Percentiles rank a stretch among this genome's conserved stretches.
phyloP scores from a whole-genome alignment of 2,797 vertebrate genomes.

The Lutjanus campechanus region DNA sequence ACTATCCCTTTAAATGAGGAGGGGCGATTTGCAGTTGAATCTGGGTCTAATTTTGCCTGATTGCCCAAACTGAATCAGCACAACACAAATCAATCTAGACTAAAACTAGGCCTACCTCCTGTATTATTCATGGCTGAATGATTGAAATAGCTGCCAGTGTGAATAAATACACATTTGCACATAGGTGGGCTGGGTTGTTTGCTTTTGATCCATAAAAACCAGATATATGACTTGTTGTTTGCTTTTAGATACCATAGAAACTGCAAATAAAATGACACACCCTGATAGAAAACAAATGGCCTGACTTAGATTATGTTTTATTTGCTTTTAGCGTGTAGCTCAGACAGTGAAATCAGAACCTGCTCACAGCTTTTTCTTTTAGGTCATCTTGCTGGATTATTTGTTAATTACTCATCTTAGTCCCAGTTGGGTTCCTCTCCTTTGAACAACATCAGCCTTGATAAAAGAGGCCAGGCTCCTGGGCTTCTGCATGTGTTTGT shows the following conservation, averaged over 20 bases:
- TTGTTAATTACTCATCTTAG: constrained; percentile 25
- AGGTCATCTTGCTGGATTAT: constrained; percentile 23
- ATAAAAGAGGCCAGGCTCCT: constrained; percentile 20
- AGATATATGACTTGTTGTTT: neutral
- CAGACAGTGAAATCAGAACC: neutral
- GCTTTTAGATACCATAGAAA: constrained; percentile 9
- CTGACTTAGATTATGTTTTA: neutral
- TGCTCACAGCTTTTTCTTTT: constrained; percentile 10
- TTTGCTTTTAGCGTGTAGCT: neutral
- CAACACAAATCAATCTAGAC: constrained; percentile 2
- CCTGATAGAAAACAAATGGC: constrained; percentile 5
- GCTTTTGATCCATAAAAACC: constrained; percentile 24
- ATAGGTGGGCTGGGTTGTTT: constrained; percentile 31
- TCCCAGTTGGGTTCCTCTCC: constrained; percentile 31
- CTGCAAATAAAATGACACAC: constrained; percentile 15
- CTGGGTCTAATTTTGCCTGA: constrained; percentile 12
- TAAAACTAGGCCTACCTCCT: constrained; percentile 13
- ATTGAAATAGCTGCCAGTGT: constrained; percentile 29
- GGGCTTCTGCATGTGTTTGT: neutral
- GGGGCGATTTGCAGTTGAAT: neutral
- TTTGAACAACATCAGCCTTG: constrained; percentile 3
- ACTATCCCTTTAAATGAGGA: neutral
- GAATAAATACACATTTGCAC: constrained; percentile 34
- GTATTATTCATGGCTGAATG: constrained; percentile 42
- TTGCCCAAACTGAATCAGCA: constrained; percentile 1